Evolutionary conservation across 2,888 invertebrate genomes (phyloP).

Genomic region (Panzeria rudis): DNA sequence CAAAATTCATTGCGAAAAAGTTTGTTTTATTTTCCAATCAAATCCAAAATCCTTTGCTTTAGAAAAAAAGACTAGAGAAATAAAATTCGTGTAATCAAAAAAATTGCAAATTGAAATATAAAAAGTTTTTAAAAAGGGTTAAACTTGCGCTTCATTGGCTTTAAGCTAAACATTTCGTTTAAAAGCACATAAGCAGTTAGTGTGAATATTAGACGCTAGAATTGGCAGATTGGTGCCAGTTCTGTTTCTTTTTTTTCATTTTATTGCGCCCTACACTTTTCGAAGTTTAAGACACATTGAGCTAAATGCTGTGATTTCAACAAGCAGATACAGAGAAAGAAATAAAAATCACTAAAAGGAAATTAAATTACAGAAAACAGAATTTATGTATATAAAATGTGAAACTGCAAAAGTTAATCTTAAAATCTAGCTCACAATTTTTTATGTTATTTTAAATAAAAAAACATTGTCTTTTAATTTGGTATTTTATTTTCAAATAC

Average conservation of each 20-base stretch:
- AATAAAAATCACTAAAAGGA: not conserved
- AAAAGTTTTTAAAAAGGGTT: slow-evolving; percentile 80
- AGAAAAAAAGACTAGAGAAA: slow-evolving; percentile 23
- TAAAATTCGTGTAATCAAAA: slow-evolving; percentile 53
- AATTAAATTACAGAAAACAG: not conserved
- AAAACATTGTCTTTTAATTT: too few relatives aligned
- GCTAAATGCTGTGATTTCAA: not conserved
- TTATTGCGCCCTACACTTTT: not conserved
- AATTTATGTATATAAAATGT: not conserved
- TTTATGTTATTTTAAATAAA: too few relatives aligned
- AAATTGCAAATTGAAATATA: slow-evolving; percentile 74
- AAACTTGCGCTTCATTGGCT: slow-evolving; percentile 77
- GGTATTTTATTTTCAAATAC: too few relatives aligned
- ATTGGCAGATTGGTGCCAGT: slow-evolving; percentile 68
- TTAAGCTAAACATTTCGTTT: slow-evolving; percentile 61
- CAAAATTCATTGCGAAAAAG: slow-evolving; percentile 55
- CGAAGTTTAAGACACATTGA: not conserved
- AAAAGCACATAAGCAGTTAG: slow-evolving; percentile 57
- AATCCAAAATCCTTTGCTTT: slow-evolving; percentile 61
- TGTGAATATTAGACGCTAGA: slow-evolving; percentile 62
- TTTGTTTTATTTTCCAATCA: slow-evolving; percentile 63
- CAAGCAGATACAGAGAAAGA: not conserved
- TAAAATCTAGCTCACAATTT: too few relatives aligned
- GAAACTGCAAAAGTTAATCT: too few relatives aligned
- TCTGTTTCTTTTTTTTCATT: slow-evolving; percentile 15